These are phyloP conservation scores for Ciconia boyciana DNA, from an alignment of 2,113 vertebrate genomes.

Conservation along the genomic window DNA sequence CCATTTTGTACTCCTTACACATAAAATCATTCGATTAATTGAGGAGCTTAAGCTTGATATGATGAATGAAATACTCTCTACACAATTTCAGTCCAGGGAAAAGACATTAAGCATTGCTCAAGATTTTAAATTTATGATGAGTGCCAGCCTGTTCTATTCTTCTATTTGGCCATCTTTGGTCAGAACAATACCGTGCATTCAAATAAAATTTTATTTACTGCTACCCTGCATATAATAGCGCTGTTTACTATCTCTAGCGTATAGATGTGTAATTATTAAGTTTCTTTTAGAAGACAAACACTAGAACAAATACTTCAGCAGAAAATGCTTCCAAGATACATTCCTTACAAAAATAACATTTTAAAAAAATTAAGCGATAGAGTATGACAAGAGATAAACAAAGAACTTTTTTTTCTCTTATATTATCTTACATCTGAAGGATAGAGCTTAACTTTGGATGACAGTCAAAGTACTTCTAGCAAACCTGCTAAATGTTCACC, in stretches of 20 bases:
- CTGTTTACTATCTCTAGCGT: background rate
- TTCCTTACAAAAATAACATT: background rate
- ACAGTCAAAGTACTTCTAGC: background rate
- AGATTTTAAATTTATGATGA: background rate
- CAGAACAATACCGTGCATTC: background rate
- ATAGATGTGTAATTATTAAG: background rate
- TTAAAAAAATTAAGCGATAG: background rate
- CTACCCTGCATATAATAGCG: background rate
- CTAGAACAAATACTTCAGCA: background rate
- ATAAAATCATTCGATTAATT: background rate
- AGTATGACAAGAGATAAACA: background rate
- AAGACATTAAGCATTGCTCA: background rate
- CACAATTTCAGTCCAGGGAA: background rate
- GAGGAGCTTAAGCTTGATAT: background rate
- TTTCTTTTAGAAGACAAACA: constrained; percentile 2
- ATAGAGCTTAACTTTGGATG: background rate
- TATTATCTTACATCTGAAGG: background rate
- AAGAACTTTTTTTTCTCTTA: background rate
- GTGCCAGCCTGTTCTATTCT: background rate
- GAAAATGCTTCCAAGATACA: background rate
- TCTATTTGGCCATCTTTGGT: background rate
- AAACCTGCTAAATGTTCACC: constrained; percentile 15
- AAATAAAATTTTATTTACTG: background rate
- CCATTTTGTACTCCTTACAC: background rate
- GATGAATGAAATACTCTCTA: background rate